These are phyloP conservation scores for Macropodus opercularis DNA, from an alignment of 2,797 vertebrate species.

Conservation along the genomic window DNA sequence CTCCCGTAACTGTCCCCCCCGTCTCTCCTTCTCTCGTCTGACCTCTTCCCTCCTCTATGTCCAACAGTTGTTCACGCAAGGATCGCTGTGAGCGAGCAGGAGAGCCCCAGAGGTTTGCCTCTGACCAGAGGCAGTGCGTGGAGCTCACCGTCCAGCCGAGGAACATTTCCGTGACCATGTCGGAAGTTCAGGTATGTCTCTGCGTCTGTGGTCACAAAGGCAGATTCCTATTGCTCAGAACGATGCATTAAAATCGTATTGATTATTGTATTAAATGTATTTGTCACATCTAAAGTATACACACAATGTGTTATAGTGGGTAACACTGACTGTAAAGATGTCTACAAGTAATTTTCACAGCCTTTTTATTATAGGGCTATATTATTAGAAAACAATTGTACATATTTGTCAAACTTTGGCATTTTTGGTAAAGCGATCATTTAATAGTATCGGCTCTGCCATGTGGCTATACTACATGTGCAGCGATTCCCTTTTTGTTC, in stretches of 20 bases:
- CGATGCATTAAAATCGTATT: too few relatives aligned
- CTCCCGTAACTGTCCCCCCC: not conserved
- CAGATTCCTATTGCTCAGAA: not conserved
- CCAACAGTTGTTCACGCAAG: constrained; percentile 90
- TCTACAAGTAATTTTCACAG: not conserved
- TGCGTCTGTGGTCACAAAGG: not conserved
- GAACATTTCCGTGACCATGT: constrained; percentile 97
- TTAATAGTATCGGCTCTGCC: not conserved
- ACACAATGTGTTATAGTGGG: not conserved
- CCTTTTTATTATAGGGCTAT: too few relatives aligned
- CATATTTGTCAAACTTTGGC: not conserved
- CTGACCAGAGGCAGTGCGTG: constrained; percentile 90
- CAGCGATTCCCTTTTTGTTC: too few relatives aligned
- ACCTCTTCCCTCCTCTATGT: constrained; percentile 3
- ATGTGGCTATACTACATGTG: not conserved
- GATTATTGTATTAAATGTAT: too few relatives aligned
- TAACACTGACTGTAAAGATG: not conserved
- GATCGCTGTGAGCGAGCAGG: constrained; percentile 91
- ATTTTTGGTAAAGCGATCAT: not conserved
- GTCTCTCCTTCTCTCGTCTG: not conserved
- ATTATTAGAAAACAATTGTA: not conserved
- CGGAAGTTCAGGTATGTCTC: constrained; percentile 89
- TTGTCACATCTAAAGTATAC: not conserved
- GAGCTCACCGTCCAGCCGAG: constrained; percentile 90
- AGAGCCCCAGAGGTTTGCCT: constrained; percentile 92